A percentile compares a stretch with the other conserved stretches of the same genome.
Evolutionary conservation across 2,797 vertebrate species (phyloP).

Genomic region (Eupleurogrammus muticus): DNA sequence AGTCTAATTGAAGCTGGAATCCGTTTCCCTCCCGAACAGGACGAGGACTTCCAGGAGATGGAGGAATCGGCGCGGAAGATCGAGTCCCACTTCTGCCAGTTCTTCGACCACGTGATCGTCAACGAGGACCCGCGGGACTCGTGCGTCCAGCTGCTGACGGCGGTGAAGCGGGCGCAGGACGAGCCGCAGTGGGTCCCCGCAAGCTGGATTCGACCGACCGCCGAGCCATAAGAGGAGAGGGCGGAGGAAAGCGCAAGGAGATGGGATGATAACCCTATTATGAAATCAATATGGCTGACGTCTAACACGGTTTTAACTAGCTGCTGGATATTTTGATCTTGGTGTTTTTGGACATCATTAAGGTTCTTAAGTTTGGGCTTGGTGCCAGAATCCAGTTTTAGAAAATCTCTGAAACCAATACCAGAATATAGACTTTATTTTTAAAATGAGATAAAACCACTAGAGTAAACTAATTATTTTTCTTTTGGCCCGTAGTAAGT

Average conservation of each 20-base stretch:
- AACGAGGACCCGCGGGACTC: slow-evolving; percentile 91
- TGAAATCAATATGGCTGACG: slow-evolving; percentile 5
- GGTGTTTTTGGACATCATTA: slow-evolving; percentile 8
- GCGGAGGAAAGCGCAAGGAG: background rate
- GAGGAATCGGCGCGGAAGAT: slow-evolving; percentile 89
- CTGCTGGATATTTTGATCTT: slow-evolving; percentile 9
- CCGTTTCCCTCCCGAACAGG: slow-evolving; percentile 80
- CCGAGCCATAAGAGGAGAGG: slow-evolving; percentile 72
- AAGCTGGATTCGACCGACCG: slow-evolving; percentile 89
- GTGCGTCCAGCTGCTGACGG: slow-evolving; percentile 84
- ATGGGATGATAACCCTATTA: background rate
- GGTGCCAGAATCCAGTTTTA: slow-evolving; percentile 19
- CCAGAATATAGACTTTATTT: background rate
- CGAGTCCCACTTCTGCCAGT: slow-evolving; percentile 90
- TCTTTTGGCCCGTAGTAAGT: background rate
- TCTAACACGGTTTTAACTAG: slow-evolving; percentile 6
- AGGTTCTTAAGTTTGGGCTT: slow-evolving; percentile 34
- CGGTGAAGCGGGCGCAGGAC: slow-evolving; percentile 87
- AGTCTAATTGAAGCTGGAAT: background rate
- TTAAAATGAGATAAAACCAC: background rate
- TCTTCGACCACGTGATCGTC: slow-evolving; percentile 92
- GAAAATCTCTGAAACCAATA: slow-evolving; percentile 32
- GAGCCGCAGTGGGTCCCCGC: slow-evolving; percentile 95
- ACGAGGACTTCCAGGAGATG: slow-evolving; percentile 95
- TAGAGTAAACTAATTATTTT: background rate